Evolutionary conservation across 2,888 invertebrate genomes (phyloP).

Genomic region (Pantelozetes paolii): DNA sequence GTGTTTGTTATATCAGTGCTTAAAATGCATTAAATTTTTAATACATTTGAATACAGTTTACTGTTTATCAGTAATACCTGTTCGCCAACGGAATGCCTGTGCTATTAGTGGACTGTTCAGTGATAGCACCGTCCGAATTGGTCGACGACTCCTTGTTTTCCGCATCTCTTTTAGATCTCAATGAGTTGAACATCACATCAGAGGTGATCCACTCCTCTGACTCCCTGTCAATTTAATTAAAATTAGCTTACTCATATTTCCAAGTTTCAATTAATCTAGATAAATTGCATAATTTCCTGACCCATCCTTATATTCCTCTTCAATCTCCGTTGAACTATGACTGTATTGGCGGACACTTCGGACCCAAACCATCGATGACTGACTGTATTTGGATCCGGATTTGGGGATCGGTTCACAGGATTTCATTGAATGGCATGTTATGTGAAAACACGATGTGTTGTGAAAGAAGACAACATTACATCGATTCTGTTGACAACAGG

Average conservation of each 20-base stretch:
- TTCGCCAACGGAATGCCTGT: not conserved
- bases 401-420: conserved; percentile 47
- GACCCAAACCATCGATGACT: conserved; percentile 46
- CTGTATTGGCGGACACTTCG: conserved; percentile 41
- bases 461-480: conserved; percentile 77
- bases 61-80: not conserved
- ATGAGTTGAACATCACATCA: no score
- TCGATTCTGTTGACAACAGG: conserved; percentile 63
- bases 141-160: no score
- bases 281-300: no score
- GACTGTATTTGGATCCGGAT: conserved; percentile 45
- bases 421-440: conserved; percentile 46
- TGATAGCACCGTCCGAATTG: no score
- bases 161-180: no score
- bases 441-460: conserved; percentile 65
- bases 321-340: not conserved
- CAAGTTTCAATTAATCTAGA: no score
- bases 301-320: not conserved
- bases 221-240: no score
- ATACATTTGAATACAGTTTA: no score
- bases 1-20: conserved; percentile 67
- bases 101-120: no score
- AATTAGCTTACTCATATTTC: no score
- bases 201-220: no score
- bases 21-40: conserved; percentile 65